Conservation (phyloP, 2,888 invertebrate genomes). For the Trichogramma evanescens region DNA sequence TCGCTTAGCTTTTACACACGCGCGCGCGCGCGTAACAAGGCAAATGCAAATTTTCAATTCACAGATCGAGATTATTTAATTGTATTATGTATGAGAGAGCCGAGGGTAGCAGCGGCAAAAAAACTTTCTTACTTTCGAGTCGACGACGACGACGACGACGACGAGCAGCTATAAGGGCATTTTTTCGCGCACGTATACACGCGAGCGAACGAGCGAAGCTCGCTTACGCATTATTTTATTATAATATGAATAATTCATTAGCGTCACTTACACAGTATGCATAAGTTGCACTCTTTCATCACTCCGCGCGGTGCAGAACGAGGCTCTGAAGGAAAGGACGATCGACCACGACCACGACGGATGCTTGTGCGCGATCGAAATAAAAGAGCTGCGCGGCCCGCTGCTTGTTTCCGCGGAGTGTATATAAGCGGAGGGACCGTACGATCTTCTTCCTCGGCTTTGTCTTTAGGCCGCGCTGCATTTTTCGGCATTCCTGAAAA, state of each 20-base stretch:
- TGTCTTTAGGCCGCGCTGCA: too few species aligned
- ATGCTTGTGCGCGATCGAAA: too few species aligned
- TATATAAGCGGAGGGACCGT: too few species aligned
- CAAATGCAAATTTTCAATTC: constrained; percentile 7
- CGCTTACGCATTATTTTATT: constrained; percentile 42
- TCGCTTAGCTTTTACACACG: background rate
- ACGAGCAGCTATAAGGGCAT: background rate
- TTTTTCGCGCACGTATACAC: constrained; percentile 9
- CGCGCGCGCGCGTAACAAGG: background rate
- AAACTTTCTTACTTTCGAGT: background rate
- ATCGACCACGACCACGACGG: too few species aligned
- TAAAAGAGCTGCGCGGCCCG: too few species aligned
- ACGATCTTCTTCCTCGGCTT: too few species aligned
- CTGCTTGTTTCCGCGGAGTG: too few species aligned
- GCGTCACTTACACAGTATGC: constrained; percentile 45
- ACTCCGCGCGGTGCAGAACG: constrained; percentile 25
- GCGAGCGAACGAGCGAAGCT: background rate
- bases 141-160: too few species aligned
- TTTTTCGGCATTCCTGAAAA: too few species aligned
- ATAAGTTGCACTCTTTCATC: constrained; percentile 44
- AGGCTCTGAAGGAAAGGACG: too few species aligned
- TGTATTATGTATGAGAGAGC: constrained; percentile 12
- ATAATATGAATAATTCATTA: constrained; percentile 44
- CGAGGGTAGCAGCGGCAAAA: background rate
- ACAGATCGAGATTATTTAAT: constrained; percentile 10